Evolutionary conservation across 2,797 vertebrate genomes (phyloP), one percentile per base, ranked within the genome.

Genomic region (Anableps anableps): DNA sequence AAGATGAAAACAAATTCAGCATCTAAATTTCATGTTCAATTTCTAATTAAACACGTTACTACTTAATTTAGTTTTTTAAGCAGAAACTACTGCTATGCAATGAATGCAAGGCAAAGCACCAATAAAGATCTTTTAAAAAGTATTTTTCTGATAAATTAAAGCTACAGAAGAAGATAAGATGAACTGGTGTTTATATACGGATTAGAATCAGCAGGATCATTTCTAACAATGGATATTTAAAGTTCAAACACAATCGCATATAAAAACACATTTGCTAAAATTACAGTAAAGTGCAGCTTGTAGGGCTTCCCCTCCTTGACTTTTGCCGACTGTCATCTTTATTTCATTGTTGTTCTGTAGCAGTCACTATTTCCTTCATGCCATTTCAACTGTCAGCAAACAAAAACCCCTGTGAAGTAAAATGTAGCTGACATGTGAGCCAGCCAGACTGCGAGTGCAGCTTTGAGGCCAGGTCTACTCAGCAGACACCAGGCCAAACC

Each of bases 371-470:
- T 78, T 76, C 74, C 85, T 78, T 38, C 13, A 4, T 64, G 72
- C 89, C 75, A 85, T 90, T 91, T 92, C 84, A 80, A 86, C 79
- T 79, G 88, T 93, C 89, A 92, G 91, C 85, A 80, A 88, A 86
- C 84, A 62, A 85, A 85, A 92, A 85, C 71, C 38, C 62, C 66
- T 26, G 34, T 38, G 78, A 75, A 80, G 62, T 60, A 43, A 88
- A 87, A 84, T 21, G 26, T 5, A 77, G 51, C 58, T 11, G 70
- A 83, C 74, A 90, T 14, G 48, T 75, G 79, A 92, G 81, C 88
- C 89, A 91, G 77, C 41, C 76, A 74, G 82, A 88, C 80, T 86
- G 75, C 48, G 76, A 86, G 74, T 72, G 74, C 68, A 83, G 79
- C 66, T 81, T 43, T 21, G 19, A 50, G 74, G 76, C 75, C 82